Base-by-base conservation (phyloP, 2,888 invertebrate species). In the Toxonevra muliebris region DNA sequence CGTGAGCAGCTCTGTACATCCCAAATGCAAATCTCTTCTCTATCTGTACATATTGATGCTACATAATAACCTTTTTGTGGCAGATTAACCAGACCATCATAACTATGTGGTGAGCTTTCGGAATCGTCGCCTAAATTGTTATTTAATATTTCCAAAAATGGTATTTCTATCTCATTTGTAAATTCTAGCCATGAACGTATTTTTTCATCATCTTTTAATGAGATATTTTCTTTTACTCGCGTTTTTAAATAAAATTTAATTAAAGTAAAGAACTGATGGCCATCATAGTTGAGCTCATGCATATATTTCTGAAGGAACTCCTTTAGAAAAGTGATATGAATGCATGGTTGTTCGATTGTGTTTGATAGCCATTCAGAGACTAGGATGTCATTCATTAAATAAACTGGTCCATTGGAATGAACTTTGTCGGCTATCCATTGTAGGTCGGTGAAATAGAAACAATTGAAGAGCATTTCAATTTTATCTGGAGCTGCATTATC, bases 21-120 rank as follows among this genome's bases (percentile, higher is more conserved):
- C 93, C 94, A 94, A 10, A 95, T 93, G 76, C 90, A 90, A 52
- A 95, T 90, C 83, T 93, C 93, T 75, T 93, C 92, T 11, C 90
- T 85, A 64, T 90, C 89, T 0, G 93, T 92, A 3, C 91, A 91
- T 30, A 94, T 87, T 0, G 92, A 92, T 12, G 93, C 91, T 42
- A 93, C 89, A 82, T 90, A 93, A 79, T 90, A 89, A 55, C 91
- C 90, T 61, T 90, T 88, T 55, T 80, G 84, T 75, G 85, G 78
- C 30, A 84, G 76, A 75, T 85, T 85, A 45, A 82, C 79, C 11
- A 86, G 75, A 15, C 78, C 77, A 77, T 85, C 84, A 67, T 87
- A 82, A 84, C 88, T 77, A 85, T 50, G 54, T 17, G 61, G 45
- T 4, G 52, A 17, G 20, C 11, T 40, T 7, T 13, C 30, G 20